Base-by-base conservation (phyloP, 2,888 invertebrate genomes). In the Dolichopus griseipennis region DNA sequence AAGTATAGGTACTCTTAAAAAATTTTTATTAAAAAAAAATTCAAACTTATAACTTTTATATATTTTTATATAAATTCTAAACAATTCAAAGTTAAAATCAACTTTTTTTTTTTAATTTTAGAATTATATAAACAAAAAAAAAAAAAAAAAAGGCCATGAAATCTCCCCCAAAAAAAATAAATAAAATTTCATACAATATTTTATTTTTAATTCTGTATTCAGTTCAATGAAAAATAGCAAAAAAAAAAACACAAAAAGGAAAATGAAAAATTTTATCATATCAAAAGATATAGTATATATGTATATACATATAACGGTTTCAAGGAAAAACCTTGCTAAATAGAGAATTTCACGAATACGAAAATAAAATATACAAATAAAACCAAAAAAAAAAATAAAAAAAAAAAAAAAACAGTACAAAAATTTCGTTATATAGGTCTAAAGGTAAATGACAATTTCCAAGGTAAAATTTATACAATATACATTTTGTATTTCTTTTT, bases 251-350 rank as follows among this genome's bases (percentile, higher is more conserved):
- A 37, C 3, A 7, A 4, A 27, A 27, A 27, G 27, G 27, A 41
- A 41, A 41, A 41, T 41, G 15, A 15, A 41, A 41, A 41, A 12
- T 41, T 41, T 41, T 52, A 52, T 52, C 52, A 52, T 52, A 18
- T 52, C 27, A 27, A 4, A 27, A 27, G 27, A 52, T 37, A 37
- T 10, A 37, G 12, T 52, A 52, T 18, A 52, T 18, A 52, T 52
- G 18, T 52, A 52, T 52, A 52, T 18, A 52, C 15, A 52, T 52
- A 52, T 52, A 52, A 52, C 52, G 52, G 52, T 62, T 62, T 62
- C 62, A 62, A 62, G 62, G 62, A 62, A 62, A 62, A 62, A 62
- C 62, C 62, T 62, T 62, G 22, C 22, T 62, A 62, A 62, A 62
- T 62, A 62, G 52, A 52, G 52, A 52, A 52, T 52, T 52, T 52